Evolutionary conservation across 2,888 invertebrate genomes (phyloP).

Genomic region (Choreutis nemorana): DNA sequence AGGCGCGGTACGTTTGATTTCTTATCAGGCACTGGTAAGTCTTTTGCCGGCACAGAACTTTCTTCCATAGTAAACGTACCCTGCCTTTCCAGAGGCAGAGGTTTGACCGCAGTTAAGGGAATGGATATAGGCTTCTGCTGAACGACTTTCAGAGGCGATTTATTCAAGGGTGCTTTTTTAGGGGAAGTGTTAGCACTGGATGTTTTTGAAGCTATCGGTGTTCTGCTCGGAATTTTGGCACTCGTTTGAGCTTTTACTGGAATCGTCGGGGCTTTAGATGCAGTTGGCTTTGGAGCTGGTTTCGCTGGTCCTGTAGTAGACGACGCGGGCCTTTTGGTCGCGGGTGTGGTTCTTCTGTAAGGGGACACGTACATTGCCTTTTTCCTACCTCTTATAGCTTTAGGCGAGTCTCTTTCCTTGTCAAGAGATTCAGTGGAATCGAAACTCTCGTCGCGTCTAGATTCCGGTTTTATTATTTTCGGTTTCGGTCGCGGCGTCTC

Average conservation of each 20-base stretch:
- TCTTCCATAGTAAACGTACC: slow-evolving; percentile 94
- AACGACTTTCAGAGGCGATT: slow-evolving; percentile 31
- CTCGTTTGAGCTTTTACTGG: slow-evolving; percentile 28
- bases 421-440: slow-evolving; percentile 56
- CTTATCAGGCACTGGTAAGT: slow-evolving; percentile 38
- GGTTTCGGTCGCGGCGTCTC: slow-evolving; percentile 50
- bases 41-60: slow-evolving; percentile 41
- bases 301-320: slow-evolving; percentile 16
- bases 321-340: too few relatives aligned
- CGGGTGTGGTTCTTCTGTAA: slow-evolving; percentile 44
- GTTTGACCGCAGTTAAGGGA: slow-evolving; percentile 32
- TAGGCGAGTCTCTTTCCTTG: slow-evolving; percentile 51
- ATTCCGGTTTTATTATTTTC: slow-evolving; percentile 65
- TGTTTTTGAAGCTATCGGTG: slow-evolving; percentile 25
- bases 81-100: slow-evolving; percentile 76
- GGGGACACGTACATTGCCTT: slow-evolving; percentile 74
- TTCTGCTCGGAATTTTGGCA: slow-evolving; percentile 35
- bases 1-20: slow-evolving; percentile 22
- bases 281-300: slow-evolving; percentile 20
- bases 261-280: slow-evolving; percentile 21
- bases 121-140: slow-evolving; percentile 27
- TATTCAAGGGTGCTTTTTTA: slow-evolving; percentile 34
- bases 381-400: slow-evolving; percentile 71
- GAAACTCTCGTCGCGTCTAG: slow-evolving; percentile 41
- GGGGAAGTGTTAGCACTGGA: slow-evolving; percentile 39